Evolutionary conservation across 92 coral and sea anemone species (phyloP).

Genomic region (Anthopleura xanthogrammica): DNA sequence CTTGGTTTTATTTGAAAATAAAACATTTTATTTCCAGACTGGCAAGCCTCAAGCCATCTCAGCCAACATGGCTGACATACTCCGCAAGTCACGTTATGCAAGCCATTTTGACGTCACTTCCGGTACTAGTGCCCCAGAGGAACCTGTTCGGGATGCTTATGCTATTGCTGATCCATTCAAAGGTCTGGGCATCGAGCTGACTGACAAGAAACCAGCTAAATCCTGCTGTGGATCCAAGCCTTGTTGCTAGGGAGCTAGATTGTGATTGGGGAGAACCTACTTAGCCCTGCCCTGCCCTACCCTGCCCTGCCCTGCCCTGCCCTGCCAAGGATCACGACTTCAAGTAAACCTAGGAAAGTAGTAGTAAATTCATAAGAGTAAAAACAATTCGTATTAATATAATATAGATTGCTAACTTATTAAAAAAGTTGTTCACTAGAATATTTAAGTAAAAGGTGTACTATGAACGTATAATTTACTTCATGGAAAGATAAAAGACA

Average conservation of each 20-base stretch:
- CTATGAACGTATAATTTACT: too few species aligned
- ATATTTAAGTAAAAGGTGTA: too few species aligned
- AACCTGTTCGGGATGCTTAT: slow-evolving; percentile 41
- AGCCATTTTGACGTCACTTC: slow-evolving; percentile 59
- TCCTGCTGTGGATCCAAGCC: slow-evolving; percentile 29
- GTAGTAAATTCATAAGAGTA: too few species aligned
- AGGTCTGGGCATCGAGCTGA: slow-evolving; percentile 5
- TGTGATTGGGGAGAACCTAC: too few species aligned
- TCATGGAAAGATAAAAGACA: too few species aligned
- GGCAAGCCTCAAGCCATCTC: slow-evolving; percentile 48
- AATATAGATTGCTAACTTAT: too few species aligned
- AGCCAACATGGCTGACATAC: slow-evolving; percentile 60
- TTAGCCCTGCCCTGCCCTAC: too few species aligned
- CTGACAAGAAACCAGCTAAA: not conserved
- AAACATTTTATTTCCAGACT: slow-evolving; percentile 34
- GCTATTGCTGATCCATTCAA: slow-evolving; percentile 63
- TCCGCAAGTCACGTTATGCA: slow-evolving; percentile 54
- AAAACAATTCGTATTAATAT: too few species aligned
- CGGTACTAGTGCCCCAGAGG: slow-evolving; percentile 27
- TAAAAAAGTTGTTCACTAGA: too few species aligned
- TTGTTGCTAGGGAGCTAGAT: slow-evolving; percentile 9
- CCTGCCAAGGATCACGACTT: too few species aligned
- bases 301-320: too few species aligned
- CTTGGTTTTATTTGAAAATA: not conserved
- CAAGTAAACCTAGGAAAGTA: too few species aligned